Percentiles rank a stretch among this genome's conserved stretches.
Evolutionary conservation across 2,113 vertebrate genomes (phyloP).

Genomic region (Coryphaenoides rupestris): DNA sequence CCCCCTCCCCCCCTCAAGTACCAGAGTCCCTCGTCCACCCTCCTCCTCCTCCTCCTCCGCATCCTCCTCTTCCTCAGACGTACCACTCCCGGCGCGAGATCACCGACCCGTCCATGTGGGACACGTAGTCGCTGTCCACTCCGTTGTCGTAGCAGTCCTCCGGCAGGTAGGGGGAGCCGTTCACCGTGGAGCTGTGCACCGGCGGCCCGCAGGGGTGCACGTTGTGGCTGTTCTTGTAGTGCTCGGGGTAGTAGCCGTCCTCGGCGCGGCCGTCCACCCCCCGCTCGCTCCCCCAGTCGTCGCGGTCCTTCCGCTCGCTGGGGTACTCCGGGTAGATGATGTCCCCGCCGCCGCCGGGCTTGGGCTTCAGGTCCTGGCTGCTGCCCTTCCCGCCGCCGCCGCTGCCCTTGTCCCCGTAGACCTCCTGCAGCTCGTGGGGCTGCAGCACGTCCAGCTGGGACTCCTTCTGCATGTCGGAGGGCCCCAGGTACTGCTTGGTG

Average conservation of each 20-base stretch:
- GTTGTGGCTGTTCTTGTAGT: slow-evolving; percentile 62
- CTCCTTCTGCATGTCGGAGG: slow-evolving; percentile 96
- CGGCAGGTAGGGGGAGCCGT: slow-evolving; percentile 84
- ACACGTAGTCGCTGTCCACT: slow-evolving; percentile 92
- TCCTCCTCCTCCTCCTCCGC: slow-evolving; percentile 18
- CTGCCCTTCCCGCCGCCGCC: slow-evolving; percentile 65
- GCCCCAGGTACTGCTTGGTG: slow-evolving; percentile 96
- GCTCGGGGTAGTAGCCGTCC: slow-evolving; percentile 73
- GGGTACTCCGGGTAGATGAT: slow-evolving; percentile 89
- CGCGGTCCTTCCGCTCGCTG: slow-evolving; percentile 81
- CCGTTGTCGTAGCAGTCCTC: slow-evolving; percentile 85
- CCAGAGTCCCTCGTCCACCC: slow-evolving; percentile 6
- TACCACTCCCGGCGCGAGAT: slow-evolving; percentile 99
- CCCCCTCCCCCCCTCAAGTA: slow-evolving; percentile 37
- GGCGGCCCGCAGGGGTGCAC: slow-evolving; percentile 82
- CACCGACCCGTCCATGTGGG: slow-evolving; percentile 94
- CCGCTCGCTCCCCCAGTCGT: slow-evolving; percentile 79
- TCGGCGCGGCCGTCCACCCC: slow-evolving; percentile 75
- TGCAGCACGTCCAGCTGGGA: slow-evolving; percentile 94
- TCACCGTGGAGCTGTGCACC: slow-evolving; percentile 72
- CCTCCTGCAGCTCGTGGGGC: slow-evolving; percentile 88
- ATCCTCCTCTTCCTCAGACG: slow-evolving; percentile 74
- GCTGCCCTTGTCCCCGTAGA: slow-evolving; percentile 85
- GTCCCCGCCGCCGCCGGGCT: slow-evolving; percentile 78
- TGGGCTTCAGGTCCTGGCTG: slow-evolving; percentile 86